These are phyloP conservation scores for Melierax canorus DNA, from an alignment of 2,113 vertebrate species.

Conservation along the genomic window DNA sequence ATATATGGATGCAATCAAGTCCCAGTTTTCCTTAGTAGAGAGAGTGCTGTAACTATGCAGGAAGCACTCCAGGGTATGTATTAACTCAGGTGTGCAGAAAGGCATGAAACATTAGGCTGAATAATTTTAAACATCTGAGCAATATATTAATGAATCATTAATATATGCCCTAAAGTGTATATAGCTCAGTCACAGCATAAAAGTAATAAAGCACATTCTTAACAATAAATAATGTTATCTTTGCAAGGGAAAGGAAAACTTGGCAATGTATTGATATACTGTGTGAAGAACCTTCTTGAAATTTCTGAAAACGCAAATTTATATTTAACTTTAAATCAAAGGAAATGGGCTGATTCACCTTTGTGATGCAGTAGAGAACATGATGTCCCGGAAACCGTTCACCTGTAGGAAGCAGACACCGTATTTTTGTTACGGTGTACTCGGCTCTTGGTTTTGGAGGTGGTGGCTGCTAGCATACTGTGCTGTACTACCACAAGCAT, in stretches of 20 bases:
- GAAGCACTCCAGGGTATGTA: not conserved
- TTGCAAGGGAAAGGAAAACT: not conserved
- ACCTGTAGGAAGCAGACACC: not conserved
- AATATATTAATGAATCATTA: slow-evolving; percentile 12
- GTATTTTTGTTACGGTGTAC: not conserved
- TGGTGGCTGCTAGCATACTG: not conserved
- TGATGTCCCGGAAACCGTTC: not conserved
- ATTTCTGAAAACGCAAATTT: not conserved
- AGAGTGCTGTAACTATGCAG: not conserved
- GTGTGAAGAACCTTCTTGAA: not conserved
- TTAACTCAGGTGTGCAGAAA: slow-evolving; percentile 47
- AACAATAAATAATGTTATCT: not conserved
- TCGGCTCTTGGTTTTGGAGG: not conserved
- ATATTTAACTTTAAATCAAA: not conserved
- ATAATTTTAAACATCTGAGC: slow-evolving; percentile 26
- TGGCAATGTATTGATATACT: not conserved
- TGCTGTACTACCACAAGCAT: not conserved
- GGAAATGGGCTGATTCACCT: not conserved
- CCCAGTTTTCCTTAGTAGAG: not conserved
- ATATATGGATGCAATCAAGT: slow-evolving; percentile 36
- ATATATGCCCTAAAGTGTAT: not conserved
- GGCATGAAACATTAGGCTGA: not conserved
- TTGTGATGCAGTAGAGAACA: not conserved
- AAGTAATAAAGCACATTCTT: not conserved
- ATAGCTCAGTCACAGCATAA: not conserved